Conservation (phyloP, 2,888 invertebrate genomes). For the Bimastos eiseni region DNA sequence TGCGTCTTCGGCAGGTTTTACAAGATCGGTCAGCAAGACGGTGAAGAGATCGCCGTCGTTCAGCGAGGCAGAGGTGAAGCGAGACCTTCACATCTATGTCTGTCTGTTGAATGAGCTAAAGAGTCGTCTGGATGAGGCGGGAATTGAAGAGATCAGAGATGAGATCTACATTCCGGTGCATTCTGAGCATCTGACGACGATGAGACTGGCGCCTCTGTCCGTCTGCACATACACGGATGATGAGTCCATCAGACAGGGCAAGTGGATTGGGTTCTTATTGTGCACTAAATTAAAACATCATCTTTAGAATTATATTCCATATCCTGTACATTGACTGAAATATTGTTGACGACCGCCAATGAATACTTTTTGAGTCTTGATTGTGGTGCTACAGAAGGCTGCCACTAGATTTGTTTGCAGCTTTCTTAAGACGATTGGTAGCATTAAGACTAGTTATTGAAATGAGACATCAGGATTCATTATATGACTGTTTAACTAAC, state of each 20-base stretch:
- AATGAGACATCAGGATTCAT: no score
- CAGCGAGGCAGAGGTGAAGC: slow-evolving; percentile 37
- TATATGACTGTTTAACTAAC: no score
- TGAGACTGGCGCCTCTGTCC: slow-evolving; percentile 39
- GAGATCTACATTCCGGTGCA: slow-evolving; percentile 40
- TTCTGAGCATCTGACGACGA: background rate
- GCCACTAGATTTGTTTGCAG: no score
- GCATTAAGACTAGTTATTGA: no score
- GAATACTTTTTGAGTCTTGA: no score
- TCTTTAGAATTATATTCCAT: background rate
- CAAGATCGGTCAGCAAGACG: background rate
- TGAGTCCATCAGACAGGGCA: slow-evolving; percentile 44
- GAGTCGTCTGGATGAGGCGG: slow-evolving; percentile 35
- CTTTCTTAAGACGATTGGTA: no score
- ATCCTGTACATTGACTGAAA: background rate
- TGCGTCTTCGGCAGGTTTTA: background rate
- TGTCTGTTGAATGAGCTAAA: slow-evolving; percentile 45
- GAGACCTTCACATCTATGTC: slow-evolving; percentile 45
- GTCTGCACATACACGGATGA: slow-evolving; percentile 48
- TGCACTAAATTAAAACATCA: background rate
- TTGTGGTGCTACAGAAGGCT: no score
- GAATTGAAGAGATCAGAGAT: slow-evolving; percentile 33
- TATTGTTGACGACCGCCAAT: no score
- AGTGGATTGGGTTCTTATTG: background rate
- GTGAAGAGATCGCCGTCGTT: background rate